Evolutionary conservation across 2,797 vertebrate species (phyloP).

Genomic region (Argentina silus): DNA sequence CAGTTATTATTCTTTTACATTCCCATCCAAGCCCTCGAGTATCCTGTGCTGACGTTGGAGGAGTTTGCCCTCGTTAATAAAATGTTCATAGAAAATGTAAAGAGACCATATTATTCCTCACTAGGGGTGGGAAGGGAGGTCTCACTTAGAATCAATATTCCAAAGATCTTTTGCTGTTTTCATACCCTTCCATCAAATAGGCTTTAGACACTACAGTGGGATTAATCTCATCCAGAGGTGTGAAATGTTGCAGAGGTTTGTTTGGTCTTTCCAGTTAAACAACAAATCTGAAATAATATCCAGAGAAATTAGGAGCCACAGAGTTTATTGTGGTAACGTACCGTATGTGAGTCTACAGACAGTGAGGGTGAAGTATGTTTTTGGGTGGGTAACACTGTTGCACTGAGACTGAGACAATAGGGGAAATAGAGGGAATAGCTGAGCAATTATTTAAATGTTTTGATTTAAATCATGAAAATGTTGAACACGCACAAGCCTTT

Average conservation of each 20-base stretch:
- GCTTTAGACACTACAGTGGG: conserved; percentile 3
- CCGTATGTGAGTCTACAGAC: too few species aligned
- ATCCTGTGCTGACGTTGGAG: conserved; percentile 22
- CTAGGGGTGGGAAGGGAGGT: neutral
- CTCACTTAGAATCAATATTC: conserved; percentile 16
- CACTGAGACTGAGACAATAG: too few species aligned
- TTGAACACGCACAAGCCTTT: too few species aligned
- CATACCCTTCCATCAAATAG: conserved; percentile 7
- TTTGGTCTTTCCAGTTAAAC: neutral
- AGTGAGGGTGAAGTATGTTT: too few species aligned
- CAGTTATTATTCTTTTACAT: conserved; percentile 28
- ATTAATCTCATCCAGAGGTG: conserved; percentile 1
- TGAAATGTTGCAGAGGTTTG: conserved; percentile 1
- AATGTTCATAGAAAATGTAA: conserved; percentile 19
- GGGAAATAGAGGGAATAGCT: too few species aligned
- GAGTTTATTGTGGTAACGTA: too few species aligned
- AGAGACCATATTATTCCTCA: conserved; percentile 33
- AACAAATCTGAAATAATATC: too few species aligned
- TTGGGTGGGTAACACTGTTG: too few species aligned
- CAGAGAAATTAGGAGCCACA: too few species aligned
- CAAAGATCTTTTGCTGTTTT: conserved; percentile 20
- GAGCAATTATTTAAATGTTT: too few species aligned
- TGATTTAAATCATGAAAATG: too few species aligned
- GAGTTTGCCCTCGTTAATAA: neutral
- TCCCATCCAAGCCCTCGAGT: conserved; percentile 2